phyloP scores from a whole-genome alignment of 2,797 vertebrate species.

The Sebastes hubbsi region DNA sequence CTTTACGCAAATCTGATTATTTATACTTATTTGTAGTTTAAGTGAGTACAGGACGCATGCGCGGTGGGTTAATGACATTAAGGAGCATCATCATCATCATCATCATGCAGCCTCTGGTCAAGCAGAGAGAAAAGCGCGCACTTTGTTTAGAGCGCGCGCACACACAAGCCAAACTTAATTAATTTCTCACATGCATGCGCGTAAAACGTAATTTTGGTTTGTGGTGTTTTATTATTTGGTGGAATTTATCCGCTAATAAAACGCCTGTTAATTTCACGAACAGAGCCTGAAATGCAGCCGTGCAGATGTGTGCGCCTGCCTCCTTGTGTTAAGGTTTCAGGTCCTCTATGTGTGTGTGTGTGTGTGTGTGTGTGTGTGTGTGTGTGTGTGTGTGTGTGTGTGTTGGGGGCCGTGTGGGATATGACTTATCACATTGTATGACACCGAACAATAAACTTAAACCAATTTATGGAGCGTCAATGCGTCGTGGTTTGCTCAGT shows the following conservation, averaged over 20 bases:
- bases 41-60: conserved; percentile 40
- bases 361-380: background rate
- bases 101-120: conserved; percentile 54
- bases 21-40: conserved; percentile 36
- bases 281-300: background rate
- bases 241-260: conserved; percentile 60
- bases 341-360: conserved; percentile 4
- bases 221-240: conserved; percentile 49
- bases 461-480: conserved; percentile 80
- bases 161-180: conserved; percentile 48
- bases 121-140: conserved; percentile 45
- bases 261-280: conserved; percentile 56
- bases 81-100: conserved; percentile 25
- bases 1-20: conserved; percentile 45
- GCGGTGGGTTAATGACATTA: conserved; percentile 44
- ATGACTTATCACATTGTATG: conserved; percentile 80
- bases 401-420: conserved; percentile 61
- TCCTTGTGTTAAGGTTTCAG: conserved; percentile 1
- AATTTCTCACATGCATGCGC: conserved; percentile 32
- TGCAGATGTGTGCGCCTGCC: conserved; percentile 8
- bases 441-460: conserved; percentile 82
- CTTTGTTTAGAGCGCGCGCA: conserved; percentile 13
- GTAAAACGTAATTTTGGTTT: conserved; percentile 48
- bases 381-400: conserved; percentile 5
- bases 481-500: conserved; percentile 59